Evolutionary conservation across 2,888 invertebrate genomes (phyloP).

Genomic region (Toxonevra muliebris): DNA sequence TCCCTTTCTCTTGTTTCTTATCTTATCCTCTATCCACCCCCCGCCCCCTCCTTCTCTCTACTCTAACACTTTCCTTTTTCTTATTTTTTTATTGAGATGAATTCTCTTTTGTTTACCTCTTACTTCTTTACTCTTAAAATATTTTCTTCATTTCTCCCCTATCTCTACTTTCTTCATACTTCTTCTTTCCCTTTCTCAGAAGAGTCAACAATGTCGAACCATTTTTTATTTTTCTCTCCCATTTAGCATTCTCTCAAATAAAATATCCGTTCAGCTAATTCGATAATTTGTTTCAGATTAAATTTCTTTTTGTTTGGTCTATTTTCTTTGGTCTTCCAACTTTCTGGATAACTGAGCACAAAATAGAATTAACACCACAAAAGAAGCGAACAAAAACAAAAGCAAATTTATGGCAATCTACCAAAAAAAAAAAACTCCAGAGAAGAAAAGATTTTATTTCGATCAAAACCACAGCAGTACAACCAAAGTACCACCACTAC

Average conservation of each 20-base stretch:
- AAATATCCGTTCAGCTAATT: slow-evolving; percentile 28
- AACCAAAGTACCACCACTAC: no score
- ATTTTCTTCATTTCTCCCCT: no score
- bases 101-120: no score
- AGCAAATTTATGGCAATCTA: slow-evolving; percentile 21
- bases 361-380: slow-evolving; percentile 32
- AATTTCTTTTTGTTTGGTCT: neutral
- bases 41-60: no score
- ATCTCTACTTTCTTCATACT: no score
- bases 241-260: slow-evolving; percentile 6
- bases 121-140: no score
- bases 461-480: neutral
- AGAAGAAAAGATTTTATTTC: neutral
- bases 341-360: slow-evolving; percentile 30
- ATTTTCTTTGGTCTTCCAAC: neutral
- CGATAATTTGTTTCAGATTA: slow-evolving; percentile 37
- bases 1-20: no score
- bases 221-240: neutral
- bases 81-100: no score
- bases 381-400: slow-evolving; percentile 11
- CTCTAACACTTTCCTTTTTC: no score
- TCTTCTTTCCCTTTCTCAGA: no score
- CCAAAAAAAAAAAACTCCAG: neutral
- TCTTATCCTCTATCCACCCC: no score
- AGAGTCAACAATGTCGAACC: no score